Conservation (phyloP, 2,113 vertebrate species). For the Rhipidura dahli region DNA sequence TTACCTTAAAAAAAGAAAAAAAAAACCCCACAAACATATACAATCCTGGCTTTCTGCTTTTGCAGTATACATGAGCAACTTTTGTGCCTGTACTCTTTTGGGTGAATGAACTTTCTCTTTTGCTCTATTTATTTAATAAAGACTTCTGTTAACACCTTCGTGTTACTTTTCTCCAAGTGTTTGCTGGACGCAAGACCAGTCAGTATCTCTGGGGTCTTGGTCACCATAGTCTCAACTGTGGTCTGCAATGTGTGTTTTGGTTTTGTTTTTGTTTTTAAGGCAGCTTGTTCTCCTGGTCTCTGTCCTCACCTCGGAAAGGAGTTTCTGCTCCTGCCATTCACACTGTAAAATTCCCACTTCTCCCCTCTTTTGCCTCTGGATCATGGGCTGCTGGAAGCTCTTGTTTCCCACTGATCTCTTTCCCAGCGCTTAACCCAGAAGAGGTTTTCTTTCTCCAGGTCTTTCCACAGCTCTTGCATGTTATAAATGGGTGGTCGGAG, state of each 20-base stretch:
- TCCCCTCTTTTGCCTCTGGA: neutral
- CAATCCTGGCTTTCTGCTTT: neutral
- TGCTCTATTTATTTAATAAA: conserved; percentile 23
- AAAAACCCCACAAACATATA: neutral
- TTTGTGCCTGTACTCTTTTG: neutral
- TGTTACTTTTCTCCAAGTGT: neutral
- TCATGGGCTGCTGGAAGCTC: fast-evolving
- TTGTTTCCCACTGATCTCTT: neutral
- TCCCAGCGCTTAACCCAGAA: fast-evolving
- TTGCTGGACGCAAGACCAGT: neutral
- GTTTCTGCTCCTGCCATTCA: neutral
- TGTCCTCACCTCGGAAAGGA: neutral
- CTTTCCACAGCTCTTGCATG: fast-evolving
- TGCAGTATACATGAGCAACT: neutral
- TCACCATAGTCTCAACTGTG: fast-evolving
- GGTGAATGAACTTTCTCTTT: neutral
- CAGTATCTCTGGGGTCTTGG: fast-evolving
- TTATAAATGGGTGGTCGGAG: fast-evolving
- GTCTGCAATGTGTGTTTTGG: neutral
- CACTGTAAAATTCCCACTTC: fast-evolving
- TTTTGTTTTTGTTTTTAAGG: neutral
- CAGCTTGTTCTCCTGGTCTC: fast-evolving
- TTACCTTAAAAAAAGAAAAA: neutral
- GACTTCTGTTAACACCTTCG: neutral
- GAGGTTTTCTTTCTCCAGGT: neutral